Base-by-base conservation (phyloP, 1,140 invertebrate genomes). In the Antheraea pernyi region DNA sequence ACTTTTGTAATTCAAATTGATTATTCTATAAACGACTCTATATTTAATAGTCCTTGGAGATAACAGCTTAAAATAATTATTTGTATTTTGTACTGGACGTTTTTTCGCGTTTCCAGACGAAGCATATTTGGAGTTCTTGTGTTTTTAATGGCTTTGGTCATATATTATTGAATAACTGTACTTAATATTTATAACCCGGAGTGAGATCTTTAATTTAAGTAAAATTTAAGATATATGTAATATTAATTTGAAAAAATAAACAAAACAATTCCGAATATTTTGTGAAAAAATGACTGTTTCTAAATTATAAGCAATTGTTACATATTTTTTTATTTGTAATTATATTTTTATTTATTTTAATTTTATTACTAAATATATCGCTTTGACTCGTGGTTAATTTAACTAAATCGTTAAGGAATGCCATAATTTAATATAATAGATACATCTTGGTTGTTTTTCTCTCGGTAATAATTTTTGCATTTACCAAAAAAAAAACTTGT, bases 291-390 rank as follows among this genome's bases (percentile, higher is more conserved):
- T 63, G 61, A 18, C 30, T n/a, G 16, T 10, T n/a, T 13, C 61
- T 37, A 63, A 53, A 53, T 53, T 63, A 63, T 63, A 63, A 63
- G 61, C 30, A 30, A 63, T 63, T 63, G 61, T 63, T 63, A 63
- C 22, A 7, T 63, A n/a, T 16, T 53, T 53, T 53, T 53, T 7
- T 30, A 8, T 42, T 65, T 65, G 42, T 65, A 48, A 65, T 65
- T 65, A 65, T 65, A 30, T 30, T 30, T 48, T 65, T 65, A 65
- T 65, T 63, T 63, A 63, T 63, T 63, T 63, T 65, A 65, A 65
- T 65, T 65, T 16, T 65, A 65, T 42, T 22, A 65, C 37, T 65
- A 65, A 65, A 42, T 48, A 9, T 19, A 65, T 65, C 42, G 64
- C 64, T 65, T 65, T 42, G 37, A 65, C 39, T 64, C 46, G 46